Evolutionary conservation across 2,888 invertebrate species (phyloP).

Genomic region (Oscheius onirici): DNA sequence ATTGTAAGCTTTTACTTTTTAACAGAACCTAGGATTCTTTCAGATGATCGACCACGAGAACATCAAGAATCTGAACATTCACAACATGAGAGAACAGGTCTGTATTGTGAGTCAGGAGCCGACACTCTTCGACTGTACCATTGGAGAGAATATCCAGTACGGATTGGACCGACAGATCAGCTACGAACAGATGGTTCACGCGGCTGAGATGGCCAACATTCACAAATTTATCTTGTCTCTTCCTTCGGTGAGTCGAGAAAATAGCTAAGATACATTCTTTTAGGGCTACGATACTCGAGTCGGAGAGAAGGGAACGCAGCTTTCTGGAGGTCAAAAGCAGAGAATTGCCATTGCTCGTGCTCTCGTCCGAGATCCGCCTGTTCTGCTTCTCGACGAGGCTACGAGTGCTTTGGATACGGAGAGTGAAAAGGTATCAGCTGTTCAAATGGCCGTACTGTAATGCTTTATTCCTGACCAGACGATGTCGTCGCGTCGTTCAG

Average conservation of each 20-base stretch:
- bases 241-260: conserved; percentile 63
- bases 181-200: conserved; percentile 71
- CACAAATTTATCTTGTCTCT: conserved; percentile 73
- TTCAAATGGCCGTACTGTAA: too few relatives aligned
- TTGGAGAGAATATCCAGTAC: conserved; percentile 85
- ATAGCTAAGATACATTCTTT: conserved; percentile 1
- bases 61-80: conserved; percentile 79
- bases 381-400: conserved; percentile 59
- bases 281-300: conserved; percentile 72
- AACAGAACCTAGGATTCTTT: conserved; percentile 24
- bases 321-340: conserved; percentile 74
- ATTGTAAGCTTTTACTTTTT: conserved; percentile 74
- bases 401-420: conserved; percentile 60
- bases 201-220: conserved; percentile 74
- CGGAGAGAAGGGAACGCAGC: conserved; percentile 73
- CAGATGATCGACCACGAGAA: conserved; percentile 75
- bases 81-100: conserved; percentile 79
- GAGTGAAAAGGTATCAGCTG: conserved; percentile 59
- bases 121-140: conserved; percentile 62
- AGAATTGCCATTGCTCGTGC: conserved; percentile 70
- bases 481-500: too few relatives aligned
- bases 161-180: conserved; percentile 75
- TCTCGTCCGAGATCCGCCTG: conserved; percentile 51
- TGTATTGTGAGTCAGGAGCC: conserved; percentile 57
- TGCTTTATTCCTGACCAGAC: too few relatives aligned